phyloP scores from a whole-genome alignment of 2,797 vertebrate species.

The Manis crassicaudata region DNA sequence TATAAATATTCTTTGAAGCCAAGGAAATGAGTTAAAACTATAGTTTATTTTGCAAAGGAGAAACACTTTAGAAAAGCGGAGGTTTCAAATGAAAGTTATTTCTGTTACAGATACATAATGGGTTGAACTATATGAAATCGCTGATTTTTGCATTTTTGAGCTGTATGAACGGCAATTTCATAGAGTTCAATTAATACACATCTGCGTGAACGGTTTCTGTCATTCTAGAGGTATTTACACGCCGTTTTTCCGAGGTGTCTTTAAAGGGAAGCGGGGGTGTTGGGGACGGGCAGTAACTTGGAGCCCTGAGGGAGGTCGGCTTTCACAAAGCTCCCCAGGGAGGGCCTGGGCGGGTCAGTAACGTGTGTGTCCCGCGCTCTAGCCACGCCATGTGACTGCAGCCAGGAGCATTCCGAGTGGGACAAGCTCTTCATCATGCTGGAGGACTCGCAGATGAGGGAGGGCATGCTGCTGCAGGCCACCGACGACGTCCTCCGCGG shows the following conservation, averaged over 20 bases:
- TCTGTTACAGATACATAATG: background rate
- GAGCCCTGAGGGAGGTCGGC: background rate
- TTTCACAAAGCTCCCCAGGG: background rate
- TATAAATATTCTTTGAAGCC: background rate
- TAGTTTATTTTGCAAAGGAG: conserved; percentile 27
- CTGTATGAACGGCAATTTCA: background rate
- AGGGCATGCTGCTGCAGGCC: conserved; percentile 95
- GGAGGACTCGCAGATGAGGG: conserved; percentile 98
- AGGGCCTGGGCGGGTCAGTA: background rate
- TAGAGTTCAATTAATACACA: background rate
- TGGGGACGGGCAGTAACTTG: background rate
- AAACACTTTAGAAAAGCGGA: background rate
- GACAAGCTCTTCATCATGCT: conserved; percentile 98
- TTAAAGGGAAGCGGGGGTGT: background rate
- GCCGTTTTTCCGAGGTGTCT: background rate
- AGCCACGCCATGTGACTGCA: conserved; percentile 87
- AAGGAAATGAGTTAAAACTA: background rate
- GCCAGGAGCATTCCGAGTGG: conserved; percentile 90
- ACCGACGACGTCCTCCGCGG: conserved; percentile 90
- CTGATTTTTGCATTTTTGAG: background rate
- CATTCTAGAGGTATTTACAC: background rate
- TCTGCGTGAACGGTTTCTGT: background rate
- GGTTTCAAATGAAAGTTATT: background rate
- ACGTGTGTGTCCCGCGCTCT: conserved; percentile 32
- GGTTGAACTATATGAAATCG: background rate